Conservation (phyloP, 2,888 invertebrate genomes). For the Acleris emargana region DNA sequence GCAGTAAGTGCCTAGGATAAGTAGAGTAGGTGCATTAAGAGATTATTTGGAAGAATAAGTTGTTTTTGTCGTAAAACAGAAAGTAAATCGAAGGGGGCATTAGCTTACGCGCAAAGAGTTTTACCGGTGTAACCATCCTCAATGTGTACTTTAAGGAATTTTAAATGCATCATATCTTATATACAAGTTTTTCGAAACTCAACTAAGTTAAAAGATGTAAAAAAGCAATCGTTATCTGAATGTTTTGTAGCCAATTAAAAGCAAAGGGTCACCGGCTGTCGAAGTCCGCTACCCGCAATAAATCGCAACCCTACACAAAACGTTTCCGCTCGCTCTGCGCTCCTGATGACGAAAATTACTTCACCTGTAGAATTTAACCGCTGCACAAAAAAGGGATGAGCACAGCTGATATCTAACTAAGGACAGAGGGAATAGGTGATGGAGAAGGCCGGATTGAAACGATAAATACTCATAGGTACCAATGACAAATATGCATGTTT, state of each 20-base stretch:
- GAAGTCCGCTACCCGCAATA: conserved; percentile 66
- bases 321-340: conserved; percentile 63
- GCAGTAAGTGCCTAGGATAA: conserved; percentile 23
- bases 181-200: too few species aligned
- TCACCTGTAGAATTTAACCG: background rate
- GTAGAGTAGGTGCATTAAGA: conserved; percentile 26
- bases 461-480: too few species aligned
- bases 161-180: too few species aligned
- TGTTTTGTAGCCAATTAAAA: conserved; percentile 82
- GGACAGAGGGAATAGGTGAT: too few species aligned
- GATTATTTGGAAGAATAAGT: conserved; percentile 18
- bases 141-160: conserved; percentile 6
- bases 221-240: conserved; percentile 66
- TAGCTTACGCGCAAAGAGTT: conserved; percentile 23
- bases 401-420: too few species aligned
- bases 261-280: conserved; percentile 72
- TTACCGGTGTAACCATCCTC: conserved; percentile 22
- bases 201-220: conserved; percentile 9
- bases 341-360: conserved; percentile 11
- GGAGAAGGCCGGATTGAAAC: too few species aligned
- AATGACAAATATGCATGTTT: too few species aligned
- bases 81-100: conserved; percentile 31
- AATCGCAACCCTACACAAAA: conserved; percentile 78
- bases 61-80: conserved; percentile 21
- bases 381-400: background rate